A percentile compares a stretch with the other conserved stretches of the same genome.
phyloP scores from a whole-genome alignment of 2,888 invertebrate genomes.

The Acronicta aceris region DNA sequence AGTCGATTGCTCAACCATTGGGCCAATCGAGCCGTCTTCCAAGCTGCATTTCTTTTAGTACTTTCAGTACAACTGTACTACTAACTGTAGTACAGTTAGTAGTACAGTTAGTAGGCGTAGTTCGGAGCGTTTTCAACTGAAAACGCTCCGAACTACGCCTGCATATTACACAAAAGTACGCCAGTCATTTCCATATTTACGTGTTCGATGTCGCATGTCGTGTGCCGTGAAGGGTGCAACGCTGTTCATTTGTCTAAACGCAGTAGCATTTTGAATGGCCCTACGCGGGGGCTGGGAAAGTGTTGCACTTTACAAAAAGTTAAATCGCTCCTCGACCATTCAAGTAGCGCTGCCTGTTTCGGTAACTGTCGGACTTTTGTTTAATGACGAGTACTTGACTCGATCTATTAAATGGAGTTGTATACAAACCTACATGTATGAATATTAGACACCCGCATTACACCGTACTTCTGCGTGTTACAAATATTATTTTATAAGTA shows the following conservation, averaged over 20 bases:
- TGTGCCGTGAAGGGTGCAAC: slow-evolving; percentile 84
- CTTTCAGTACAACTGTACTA: too few species aligned
- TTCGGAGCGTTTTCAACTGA: too few species aligned
- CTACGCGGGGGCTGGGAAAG: slow-evolving; percentile 84
- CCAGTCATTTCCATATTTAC: slow-evolving; percentile 48
- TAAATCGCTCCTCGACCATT: slow-evolving; percentile 78
- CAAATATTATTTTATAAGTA: slow-evolving; percentile 31
- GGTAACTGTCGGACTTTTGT: slow-evolving; percentile 73
- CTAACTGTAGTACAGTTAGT: too few species aligned
- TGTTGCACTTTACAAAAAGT: slow-evolving; percentile 88
- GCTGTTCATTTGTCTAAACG: slow-evolving; percentile 88
- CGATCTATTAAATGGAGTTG: slow-evolving; percentile 50
- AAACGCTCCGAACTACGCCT: slow-evolving; percentile 20
- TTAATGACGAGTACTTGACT: slow-evolving; percentile 66
- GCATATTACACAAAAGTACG: slow-evolving; percentile 11
- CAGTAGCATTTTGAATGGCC: slow-evolving; percentile 81
- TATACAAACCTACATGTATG: slow-evolving; percentile 19
- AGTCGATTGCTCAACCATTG: too few species aligned
- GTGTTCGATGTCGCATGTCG: slow-evolving; percentile 61
- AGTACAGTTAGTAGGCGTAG: too few species aligned
- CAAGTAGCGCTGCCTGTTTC: slow-evolving; percentile 67
- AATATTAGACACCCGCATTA: slow-evolving; percentile 25
- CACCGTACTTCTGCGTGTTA: slow-evolving; percentile 14
- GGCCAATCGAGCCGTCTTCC: too few species aligned
- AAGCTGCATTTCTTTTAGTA: too few species aligned